These are phyloP conservation scores for Sarcophaga peregrina DNA, from an alignment of 1,140 invertebrate species.

Conservation along the genomic window DNA sequence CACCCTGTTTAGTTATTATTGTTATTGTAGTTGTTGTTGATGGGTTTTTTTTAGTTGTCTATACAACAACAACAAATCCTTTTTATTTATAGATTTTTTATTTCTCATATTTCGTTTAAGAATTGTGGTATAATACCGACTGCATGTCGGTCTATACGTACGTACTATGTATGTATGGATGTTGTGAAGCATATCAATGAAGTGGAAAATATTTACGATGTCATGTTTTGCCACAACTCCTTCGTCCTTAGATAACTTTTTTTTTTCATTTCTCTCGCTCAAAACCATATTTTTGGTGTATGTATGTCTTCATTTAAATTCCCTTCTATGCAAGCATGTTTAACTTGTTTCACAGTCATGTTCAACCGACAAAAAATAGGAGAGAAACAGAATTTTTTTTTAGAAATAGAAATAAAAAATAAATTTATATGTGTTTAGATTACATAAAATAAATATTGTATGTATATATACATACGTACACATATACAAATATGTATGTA, in stretches of 20 bases:
- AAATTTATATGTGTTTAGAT: neutral
- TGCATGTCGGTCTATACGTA: too few species aligned
- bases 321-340: neutral
- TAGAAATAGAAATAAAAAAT: too few species aligned
- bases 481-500: too few species aligned
- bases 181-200: slow-evolving; percentile 22
- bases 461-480: too few species aligned
- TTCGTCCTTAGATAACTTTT: neutral
- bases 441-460: too few species aligned
- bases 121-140: neutral
- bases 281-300: too few species aligned
- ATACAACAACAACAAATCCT: too few species aligned
- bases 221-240: neutral
- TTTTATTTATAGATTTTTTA: neutral
- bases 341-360: neutral
- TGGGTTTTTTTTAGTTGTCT: neutral
- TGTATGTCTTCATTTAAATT: slow-evolving; percentile 7
- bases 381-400: neutral
- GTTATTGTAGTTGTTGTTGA: neutral
- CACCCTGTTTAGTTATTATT: neutral
- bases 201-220: slow-evolving; percentile 41
- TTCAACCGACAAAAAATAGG: neutral
- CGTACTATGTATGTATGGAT: neutral
- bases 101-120: neutral
- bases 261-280: neutral